Evolutionary conservation across 1,140 invertebrate genomes (phyloP).

Genomic region (Nephotettix cincticeps): DNA sequence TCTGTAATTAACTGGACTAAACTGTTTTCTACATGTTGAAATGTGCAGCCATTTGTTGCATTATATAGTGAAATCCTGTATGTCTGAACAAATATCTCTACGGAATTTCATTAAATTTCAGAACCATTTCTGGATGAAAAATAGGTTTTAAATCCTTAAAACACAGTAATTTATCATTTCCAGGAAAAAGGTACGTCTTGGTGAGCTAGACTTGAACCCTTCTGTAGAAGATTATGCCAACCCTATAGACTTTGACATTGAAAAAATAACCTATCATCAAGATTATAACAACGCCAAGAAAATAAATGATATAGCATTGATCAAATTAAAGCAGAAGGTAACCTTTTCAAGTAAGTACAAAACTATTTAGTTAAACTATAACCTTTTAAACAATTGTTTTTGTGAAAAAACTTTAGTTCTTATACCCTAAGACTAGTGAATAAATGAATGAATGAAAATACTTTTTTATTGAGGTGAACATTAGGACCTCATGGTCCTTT

Average conservation of each 20-base stretch:
- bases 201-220: conserved; percentile 48
- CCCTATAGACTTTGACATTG: conserved; percentile 46
- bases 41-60: too few relatives aligned
- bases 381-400: background rate
- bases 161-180: background rate
- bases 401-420: background rate
- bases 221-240: conserved; percentile 43
- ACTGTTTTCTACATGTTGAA: too few relatives aligned
- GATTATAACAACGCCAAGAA: conserved; percentile 48
- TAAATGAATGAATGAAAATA: too few relatives aligned
- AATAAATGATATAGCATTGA: conserved; percentile 53
- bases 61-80: too few relatives aligned
- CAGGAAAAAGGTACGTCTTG: conserved; percentile 34
- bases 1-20: too few relatives aligned
- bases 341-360: conserved; percentile 48
- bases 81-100: too few relatives aligned
- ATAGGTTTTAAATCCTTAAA: too few relatives aligned
- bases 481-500: too few relatives aligned
- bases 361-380: too few relatives aligned
- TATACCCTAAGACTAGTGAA: background rate
- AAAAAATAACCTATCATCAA: conserved; percentile 44
- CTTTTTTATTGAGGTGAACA: too few relatives aligned
- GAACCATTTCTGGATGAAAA: too few relatives aligned
- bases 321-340: conserved; percentile 48
- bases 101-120: too few relatives aligned